A percentile compares a stretch with the other conserved stretches of the same genome.
phyloP scores from a whole-genome alignment of 2,113 vertebrate species.

The Labeo catla region DNA sequence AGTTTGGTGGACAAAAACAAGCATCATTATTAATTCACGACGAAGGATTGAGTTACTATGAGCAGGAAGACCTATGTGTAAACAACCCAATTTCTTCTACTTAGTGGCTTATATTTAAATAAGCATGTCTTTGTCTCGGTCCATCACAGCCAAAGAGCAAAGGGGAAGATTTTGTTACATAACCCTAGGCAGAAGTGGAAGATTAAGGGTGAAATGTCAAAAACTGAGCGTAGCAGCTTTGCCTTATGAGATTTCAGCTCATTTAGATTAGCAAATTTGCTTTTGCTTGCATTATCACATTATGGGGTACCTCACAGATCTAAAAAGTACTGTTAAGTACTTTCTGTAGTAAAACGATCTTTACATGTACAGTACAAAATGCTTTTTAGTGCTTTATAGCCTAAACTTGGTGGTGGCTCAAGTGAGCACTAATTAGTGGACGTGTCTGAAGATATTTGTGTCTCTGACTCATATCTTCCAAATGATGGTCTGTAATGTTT shows the following conservation, averaged over 20 bases:
- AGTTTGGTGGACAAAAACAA: slow-evolving; percentile 60
- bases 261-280: neutral
- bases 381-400: neutral
- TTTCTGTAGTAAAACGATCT: neutral
- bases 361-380: neutral
- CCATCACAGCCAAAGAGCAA: slow-evolving; percentile 13
- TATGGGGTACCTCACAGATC: neutral
- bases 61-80: slow-evolving; percentile 64
- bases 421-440: neutral
- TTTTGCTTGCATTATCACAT: neutral
- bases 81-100: slow-evolving; percentile 61
- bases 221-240: neutral
- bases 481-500: no score
- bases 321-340: neutral
- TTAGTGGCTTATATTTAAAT: slow-evolving; percentile 62
- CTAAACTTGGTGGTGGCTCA: neutral
- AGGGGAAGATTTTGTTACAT: slow-evolving; percentile 8
- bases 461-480: neutral
- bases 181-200: neutral
- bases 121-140: slow-evolving; percentile 56
- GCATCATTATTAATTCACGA: slow-evolving; percentile 72
- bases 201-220: neutral
- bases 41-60: slow-evolving; percentile 60
- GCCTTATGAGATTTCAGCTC: neutral
- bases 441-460: neutral